Evolutionary conservation across 2,888 invertebrate species (phyloP).

Genomic region (Luffia ferchaultella): DNA sequence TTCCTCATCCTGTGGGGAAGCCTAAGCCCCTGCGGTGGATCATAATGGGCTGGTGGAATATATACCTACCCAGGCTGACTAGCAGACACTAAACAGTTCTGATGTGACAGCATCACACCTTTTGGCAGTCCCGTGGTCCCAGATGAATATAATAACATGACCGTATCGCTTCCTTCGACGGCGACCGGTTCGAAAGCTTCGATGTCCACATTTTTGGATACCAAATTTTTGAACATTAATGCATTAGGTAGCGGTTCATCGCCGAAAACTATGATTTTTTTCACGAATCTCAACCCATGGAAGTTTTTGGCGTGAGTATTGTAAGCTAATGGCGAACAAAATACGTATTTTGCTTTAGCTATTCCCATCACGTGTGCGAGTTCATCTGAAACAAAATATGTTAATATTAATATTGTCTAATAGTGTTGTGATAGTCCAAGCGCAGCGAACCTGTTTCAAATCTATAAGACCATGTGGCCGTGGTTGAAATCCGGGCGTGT

Average conservation of each 20-base stretch:
- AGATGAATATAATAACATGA: conserved; percentile 41
- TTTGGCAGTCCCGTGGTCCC: conserved; percentile 50
- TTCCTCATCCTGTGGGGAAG: no score
- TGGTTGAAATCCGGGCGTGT: no score
- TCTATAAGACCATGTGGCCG: no score
- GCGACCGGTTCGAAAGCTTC: conserved; percentile 30
- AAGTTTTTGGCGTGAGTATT: conserved; percentile 26
- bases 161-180: conserved; percentile 26
- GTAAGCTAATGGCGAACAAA: conserved; percentile 33
- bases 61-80: neutral
- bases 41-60: no score
- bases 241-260: conserved; percentile 20
- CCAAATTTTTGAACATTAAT: conserved; percentile 28
- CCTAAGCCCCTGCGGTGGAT: no score
- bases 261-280: conserved; percentile 33
- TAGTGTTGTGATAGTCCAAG: no score
- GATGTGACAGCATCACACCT: conserved; percentile 42
- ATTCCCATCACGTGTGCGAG: conserved; percentile 33
- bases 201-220: conserved; percentile 22
- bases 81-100: conserved; percentile 25
- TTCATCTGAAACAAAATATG: no score
- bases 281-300: conserved; percentile 19
- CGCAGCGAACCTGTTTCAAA: no score
- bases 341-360: conserved; percentile 33
- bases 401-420: no score